Base-by-base conservation (phyloP, 2,888 invertebrate genomes). In the Clistopyga incitator region DNA sequence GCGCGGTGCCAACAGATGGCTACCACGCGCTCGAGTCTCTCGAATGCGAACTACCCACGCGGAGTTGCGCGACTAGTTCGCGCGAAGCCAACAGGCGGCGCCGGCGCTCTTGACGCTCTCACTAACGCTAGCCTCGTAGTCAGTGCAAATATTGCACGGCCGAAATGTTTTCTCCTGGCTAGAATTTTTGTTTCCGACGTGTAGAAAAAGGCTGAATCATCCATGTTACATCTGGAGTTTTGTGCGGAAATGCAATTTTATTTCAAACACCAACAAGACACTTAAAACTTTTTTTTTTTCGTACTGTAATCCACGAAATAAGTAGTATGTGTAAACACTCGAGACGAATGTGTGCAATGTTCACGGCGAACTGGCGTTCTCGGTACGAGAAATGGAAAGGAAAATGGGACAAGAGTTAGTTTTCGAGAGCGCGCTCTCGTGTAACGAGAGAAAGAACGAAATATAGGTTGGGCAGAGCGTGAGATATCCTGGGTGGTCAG, bases 371-470 rank as follows among this genome's bases (percentile, higher is more conserved):
- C 25, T 13, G 42, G 56, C 71, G 25, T 56, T 59, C 71, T 45
- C 45, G 45, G n/a, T 15, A 45, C 71, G 45, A 45, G 56, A 72
- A 56, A 72, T 56, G 65, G 29, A 72, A 72, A 56, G 45, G 71
- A 72, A 72, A 72, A 72, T 72, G 59, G 71, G 71, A 72, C 71
- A 72, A 72, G 71, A 72, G 71, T 74, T 61, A 74, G 47, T 74
- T 74, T 74, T 74, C 47, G 74, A 74, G 74, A 59, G 74, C 47
- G 34, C 47, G 47, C 74, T 61, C 61, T 25, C 29, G 29, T 74
- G 74, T 74, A 61, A 74, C 74, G 64, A 75, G 74, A 64, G 74
- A 50, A 52, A 64, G 64, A 75, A 64, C 64, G 50, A 50, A 18
- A 50, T 75, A 64, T 64, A 64, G 61, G 45, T 74, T 29, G 25